These are phyloP conservation scores for Gallinago paraguaiae DNA, from an alignment of 2,113 vertebrate genomes.

Conservation along the genomic window DNA sequence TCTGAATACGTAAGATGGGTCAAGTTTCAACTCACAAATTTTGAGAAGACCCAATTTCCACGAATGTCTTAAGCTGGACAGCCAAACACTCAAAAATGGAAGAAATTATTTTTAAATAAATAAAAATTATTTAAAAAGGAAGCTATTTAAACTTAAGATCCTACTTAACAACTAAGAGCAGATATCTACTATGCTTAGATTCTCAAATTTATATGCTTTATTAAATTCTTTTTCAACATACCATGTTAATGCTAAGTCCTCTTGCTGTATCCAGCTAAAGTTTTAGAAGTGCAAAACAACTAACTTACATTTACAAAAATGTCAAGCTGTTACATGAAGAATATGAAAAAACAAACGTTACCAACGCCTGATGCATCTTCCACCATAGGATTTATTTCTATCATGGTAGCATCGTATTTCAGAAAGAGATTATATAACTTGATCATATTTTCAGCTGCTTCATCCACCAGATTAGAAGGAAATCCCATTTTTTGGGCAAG, in stretches of 20 bases:
- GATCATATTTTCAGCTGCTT: constrained; percentile 94
- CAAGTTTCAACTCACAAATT: background rate
- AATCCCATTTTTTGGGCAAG: constrained; percentile 97
- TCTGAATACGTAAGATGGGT: background rate
- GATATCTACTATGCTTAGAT: background rate
- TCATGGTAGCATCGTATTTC: constrained; percentile 96
- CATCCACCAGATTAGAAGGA: constrained; percentile 85
- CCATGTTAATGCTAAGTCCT: background rate
- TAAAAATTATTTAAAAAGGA: background rate
- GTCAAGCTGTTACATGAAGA: background rate
- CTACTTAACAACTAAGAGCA: background rate
- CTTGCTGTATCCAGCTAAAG: background rate
- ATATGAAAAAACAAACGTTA: constrained; percentile 66
- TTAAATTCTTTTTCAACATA: background rate
- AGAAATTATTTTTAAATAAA: background rate
- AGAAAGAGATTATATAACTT: constrained; percentile 94
- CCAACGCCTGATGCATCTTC: constrained; percentile 94
- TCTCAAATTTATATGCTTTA: background rate
- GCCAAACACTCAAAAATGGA: background rate
- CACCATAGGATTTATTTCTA: constrained; percentile 99
- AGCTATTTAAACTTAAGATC: background rate
- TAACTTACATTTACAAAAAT: background rate
- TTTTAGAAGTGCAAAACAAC: background rate
- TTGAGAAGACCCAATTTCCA: background rate
- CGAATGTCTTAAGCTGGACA: background rate